Evolutionary conservation across 92 coral and sea anemone species (phyloP), one percentile per base, ranked within the genome.

Genomic region (Palythoa grandiflora): DNA sequence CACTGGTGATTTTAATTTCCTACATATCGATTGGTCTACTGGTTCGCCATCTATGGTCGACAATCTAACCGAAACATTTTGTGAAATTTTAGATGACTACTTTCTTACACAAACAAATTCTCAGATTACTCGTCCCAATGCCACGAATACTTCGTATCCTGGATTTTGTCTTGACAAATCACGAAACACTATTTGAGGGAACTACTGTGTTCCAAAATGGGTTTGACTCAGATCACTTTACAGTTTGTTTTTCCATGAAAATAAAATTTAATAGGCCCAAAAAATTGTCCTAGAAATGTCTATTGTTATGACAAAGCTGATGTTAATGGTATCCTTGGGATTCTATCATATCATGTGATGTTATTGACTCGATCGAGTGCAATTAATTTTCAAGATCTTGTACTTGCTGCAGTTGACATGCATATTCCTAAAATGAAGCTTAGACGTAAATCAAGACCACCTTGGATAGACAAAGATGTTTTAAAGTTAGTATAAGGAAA

Each of bases 381-480:
- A 85, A 85, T 78, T 20, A 39, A 79, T 65, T 59, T 79, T 19
- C 54, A 79, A 37, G 55, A 79, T 79, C 84, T 79, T 60, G 71
- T 79, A 79, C 84, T 57, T 59, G 6, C 71, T 59, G 9, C 72
- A 60, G 71, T 79, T 39, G 54, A 79, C 37, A 60, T 51, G n/a
- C 83, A 50, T 80, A 79, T 88, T 3, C 87, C 91, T 71, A 50
- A 19, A 17, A 80, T 17, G 75, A 88, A 80, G 66, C 87, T 71
- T n/a, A 75, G 88, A 87, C 85, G 84, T 60, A 87, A 83, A 2
- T 87, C 86, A 19, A 81, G 91, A 83, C 88, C 91, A 2, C 93
- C 86, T 10, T 87, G 88, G 88, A 91, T 87, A 87, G 84, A 89
- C 38, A 89, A 50, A 44, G 91, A 90, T 63, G 93, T 91, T 48